Evolutionary conservation across 2,113 vertebrate genomes (phyloP).

Genomic region (Ictidomys tridecemlineatus): DNA sequence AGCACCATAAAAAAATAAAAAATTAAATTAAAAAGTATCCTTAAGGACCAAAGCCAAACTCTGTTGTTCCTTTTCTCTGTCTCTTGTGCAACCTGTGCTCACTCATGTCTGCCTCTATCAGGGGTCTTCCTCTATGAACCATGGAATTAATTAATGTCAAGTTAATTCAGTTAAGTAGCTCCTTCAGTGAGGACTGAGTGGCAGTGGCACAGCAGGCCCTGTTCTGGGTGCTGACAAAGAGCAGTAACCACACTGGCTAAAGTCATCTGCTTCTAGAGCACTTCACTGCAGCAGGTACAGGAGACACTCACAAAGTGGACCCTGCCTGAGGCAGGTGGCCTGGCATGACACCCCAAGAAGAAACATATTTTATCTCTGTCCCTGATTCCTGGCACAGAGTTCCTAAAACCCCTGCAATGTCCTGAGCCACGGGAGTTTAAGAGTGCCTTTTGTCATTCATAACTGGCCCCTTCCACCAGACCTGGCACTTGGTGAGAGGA

Average conservation of each 20-base stretch:
- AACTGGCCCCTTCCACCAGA: not conserved
- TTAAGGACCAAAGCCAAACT: not conserved
- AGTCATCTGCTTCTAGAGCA: fast-evolving
- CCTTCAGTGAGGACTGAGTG: not conserved
- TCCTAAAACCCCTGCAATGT: not conserved
- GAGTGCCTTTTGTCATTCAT: not conserved
- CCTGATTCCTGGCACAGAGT: not conserved
- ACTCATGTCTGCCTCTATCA: not conserved
- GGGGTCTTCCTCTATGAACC: not conserved
- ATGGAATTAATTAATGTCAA: not conserved
- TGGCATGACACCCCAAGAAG: no score
- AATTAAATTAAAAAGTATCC: no score
- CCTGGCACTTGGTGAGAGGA: not conserved
- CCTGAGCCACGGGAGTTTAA: not conserved
- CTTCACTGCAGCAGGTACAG: not conserved
- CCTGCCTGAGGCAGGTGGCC: fast-evolving
- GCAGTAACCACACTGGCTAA: not conserved
- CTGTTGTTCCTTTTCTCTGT: not conserved
- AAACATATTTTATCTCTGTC: not conserved
- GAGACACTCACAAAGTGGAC: not conserved
- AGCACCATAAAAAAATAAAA: no score
- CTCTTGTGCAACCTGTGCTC: fast-evolving
- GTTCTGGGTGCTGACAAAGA: not conserved
- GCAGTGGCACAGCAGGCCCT: fast-evolving
- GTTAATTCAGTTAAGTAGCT: not conserved